Base-by-base conservation (phyloP, 2,113 vertebrate genomes). In the Motacilla tschutschensis region DNA sequence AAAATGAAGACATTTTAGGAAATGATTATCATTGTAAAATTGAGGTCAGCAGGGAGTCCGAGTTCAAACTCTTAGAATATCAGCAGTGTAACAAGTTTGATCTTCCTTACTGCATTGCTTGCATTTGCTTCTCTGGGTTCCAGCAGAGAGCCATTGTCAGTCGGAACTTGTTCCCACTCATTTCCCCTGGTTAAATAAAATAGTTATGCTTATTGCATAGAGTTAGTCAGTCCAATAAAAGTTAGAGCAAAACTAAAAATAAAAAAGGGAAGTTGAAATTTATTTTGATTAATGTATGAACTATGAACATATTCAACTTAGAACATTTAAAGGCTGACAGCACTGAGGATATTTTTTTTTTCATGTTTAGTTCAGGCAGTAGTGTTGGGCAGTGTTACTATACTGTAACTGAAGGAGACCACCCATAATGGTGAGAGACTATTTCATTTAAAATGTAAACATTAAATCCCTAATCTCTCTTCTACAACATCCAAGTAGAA, bases 1-100 rank as follows among this genome's bases (percentile, higher is more conserved):
- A 93, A 96, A 95, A 95, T 86, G 94, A 94, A 95, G 94, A 88
- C 88, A 75, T 96, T 96, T 95, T 95, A 94, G 92, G 93, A 95
- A 95, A 92, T 89, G 83, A 92, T 94, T 79, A 93, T 90, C 80
- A 93, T 95, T 79, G 36, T 70, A 88, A 94, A 89, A 93, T 81
- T 88, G 90, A 88, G 92, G 89, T 83, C 79, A 60, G 58, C 74
- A 47, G 94, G 93, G 91, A 87, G 77, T 21, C 79, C 3, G 59
- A 77, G 86, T 93, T 94, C 85, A 59, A 70, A 83, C 79, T 85
- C 57, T 54, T 85, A 89, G 83, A 72, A 88, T 80, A 72, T 72
- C 80, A 89, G 90, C 85, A 90, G 83, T 88, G 79, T 77, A 85
- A 82, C 51, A 83, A 89, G 70, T 89, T 81, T 80, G 54, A 92